phyloP scores from a whole-genome alignment of 2,113 vertebrate species.

The Cinclus mexicanus region DNA sequence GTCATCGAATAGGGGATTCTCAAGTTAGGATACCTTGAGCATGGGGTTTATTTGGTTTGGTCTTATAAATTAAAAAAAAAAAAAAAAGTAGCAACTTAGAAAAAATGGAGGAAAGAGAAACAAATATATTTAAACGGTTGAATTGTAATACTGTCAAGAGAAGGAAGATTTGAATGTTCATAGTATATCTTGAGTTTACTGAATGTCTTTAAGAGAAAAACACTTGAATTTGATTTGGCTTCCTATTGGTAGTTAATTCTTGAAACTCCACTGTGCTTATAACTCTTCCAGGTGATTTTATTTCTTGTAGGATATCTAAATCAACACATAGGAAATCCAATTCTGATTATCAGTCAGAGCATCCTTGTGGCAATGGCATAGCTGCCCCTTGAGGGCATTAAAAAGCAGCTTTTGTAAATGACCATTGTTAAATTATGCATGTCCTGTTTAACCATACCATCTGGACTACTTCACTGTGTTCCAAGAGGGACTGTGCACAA shows the following conservation, averaged over 20 bases:
- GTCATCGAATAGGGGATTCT: not conserved
- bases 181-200: slow-evolving; percentile 20
- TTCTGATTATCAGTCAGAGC: slow-evolving; percentile 64
- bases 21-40: not conserved
- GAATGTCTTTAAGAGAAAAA: not conserved
- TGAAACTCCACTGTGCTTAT: slow-evolving; percentile 37
- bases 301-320: slow-evolving; percentile 7
- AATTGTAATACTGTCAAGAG: not conserved
- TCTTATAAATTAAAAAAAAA: not conserved
- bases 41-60: not conserved
- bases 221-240: not conserved
- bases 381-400: slow-evolving; percentile 68
- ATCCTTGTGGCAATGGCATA: slow-evolving; percentile 46
- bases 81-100: not conserved
- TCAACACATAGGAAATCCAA: not conserved
- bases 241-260: slow-evolving; percentile 53
- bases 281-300: slow-evolving; percentile 49
- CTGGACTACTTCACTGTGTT: slow-evolving; percentile 69
- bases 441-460: slow-evolving; percentile 78
- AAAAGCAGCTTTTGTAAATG: slow-evolving; percentile 78
- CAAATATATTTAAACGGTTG: not conserved
- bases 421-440: slow-evolving; percentile 82
- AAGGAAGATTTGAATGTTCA: not conserved
- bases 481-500: slow-evolving; percentile 59
- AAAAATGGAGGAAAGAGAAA: not conserved